Conservation (phyloP, 2,797 vertebrate genomes). For the Diplodus puntazzo region DNA sequence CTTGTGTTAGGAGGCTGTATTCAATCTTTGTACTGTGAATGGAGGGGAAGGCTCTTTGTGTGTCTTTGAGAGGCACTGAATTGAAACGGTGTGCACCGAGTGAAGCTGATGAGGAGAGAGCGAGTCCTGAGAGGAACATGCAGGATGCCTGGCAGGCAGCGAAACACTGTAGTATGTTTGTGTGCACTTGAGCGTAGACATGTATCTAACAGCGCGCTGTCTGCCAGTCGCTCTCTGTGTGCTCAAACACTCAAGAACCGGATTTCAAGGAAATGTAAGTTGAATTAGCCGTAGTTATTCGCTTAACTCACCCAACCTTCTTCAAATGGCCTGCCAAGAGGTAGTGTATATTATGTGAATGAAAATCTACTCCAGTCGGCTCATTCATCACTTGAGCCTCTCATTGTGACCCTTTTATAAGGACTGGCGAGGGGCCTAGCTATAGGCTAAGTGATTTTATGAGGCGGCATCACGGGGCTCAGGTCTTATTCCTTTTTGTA, state of each 20-base stretch:
- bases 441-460: conserved; percentile 85
- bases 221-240: conserved; percentile 33
- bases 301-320: conserved; percentile 61
- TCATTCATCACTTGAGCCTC: conserved; percentile 79
- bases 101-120: conserved; percentile 82
- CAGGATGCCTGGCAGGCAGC: conserved; percentile 77
- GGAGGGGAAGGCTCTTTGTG: conserved; percentile 77
- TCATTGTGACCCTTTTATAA: conserved; percentile 78
- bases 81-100: conserved; percentile 82
- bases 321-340: conserved; percentile 70
- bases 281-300: conserved; percentile 62
- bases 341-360: conserved; percentile 72
- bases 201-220: conserved; percentile 44
- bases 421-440: conserved; percentile 73
- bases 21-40: conserved; percentile 76
- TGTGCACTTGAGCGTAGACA: conserved; percentile 62
- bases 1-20: conserved; percentile 76
- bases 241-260: conserved; percentile 34
- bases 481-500: conserved; percentile 78
- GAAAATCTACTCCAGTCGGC: conserved; percentile 71
- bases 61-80: conserved; percentile 81
- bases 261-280: conserved; percentile 56
- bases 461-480: conserved; percentile 78
- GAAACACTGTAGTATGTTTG: conserved; percentile 54
- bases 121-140: conserved; percentile 78